Conservation (phyloP, 2,113 vertebrate genomes). For the Scartelaos histophorus region DNA sequence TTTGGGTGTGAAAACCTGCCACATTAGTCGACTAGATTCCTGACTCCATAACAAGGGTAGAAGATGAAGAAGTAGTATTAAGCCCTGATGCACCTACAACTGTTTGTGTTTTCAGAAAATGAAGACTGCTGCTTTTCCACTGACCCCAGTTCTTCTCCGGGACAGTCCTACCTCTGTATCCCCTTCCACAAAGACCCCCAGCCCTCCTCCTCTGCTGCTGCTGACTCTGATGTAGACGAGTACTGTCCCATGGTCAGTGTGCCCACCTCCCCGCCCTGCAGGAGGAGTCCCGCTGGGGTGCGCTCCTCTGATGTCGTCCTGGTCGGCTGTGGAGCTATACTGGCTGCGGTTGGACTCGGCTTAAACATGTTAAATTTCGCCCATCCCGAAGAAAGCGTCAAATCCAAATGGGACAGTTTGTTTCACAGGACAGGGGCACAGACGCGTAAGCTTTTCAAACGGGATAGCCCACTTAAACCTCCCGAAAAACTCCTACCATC, state of each 20-base stretch:
- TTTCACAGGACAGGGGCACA: slow-evolving; percentile 86
- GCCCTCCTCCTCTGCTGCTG: slow-evolving; percentile 5
- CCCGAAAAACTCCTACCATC: slow-evolving; percentile 59
- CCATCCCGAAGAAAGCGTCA: slow-evolving; percentile 82
- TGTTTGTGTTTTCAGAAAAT: slow-evolving; percentile 80
- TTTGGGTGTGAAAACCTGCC: too few species aligned
- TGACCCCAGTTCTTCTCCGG: slow-evolving; percentile 72
- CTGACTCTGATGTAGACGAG: slow-evolving; percentile 80
- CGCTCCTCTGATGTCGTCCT: slow-evolving; percentile 88
- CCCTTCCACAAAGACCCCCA: slow-evolving; percentile 87
- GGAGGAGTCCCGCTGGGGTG: slow-evolving; percentile 79
- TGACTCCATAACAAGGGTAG: not conserved
- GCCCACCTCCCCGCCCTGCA: slow-evolving; percentile 85
- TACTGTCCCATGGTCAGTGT: slow-evolving; percentile 73
- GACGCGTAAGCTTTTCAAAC: slow-evolving; percentile 86
- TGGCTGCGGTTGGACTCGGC: slow-evolving; percentile 91
- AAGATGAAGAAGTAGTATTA: not conserved
- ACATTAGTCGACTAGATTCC: not conserved
- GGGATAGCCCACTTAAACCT: slow-evolving; percentile 83
- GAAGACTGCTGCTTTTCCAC: slow-evolving; percentile 83
- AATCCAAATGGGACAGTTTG: slow-evolving; percentile 87
- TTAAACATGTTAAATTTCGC: slow-evolving; percentile 86
- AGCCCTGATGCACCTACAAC: not conserved
- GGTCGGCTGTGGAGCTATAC: slow-evolving; percentile 88
- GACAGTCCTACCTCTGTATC: slow-evolving; percentile 94